Evolutionary conservation across 35 echinoderm and acorn worm species (phyloP).

Genomic region (Anneissia japonica): DNA sequence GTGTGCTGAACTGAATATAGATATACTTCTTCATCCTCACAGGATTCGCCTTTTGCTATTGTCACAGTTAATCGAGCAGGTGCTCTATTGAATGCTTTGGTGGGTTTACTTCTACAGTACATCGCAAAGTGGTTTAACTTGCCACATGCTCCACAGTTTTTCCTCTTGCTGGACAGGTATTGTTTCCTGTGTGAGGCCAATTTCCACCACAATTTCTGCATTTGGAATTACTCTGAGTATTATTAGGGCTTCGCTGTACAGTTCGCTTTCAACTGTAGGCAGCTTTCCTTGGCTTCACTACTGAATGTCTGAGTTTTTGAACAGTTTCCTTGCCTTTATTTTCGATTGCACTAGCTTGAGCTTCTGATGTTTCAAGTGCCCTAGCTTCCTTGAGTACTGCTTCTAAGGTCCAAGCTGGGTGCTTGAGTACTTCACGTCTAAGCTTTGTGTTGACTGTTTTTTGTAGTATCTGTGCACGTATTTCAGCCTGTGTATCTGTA

Average conservation of each 20-base stretch:
- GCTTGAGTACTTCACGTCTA: neutral
- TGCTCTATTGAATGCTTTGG: no score
- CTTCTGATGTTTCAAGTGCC: neutral
- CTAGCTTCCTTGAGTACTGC: neutral
- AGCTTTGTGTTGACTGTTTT: neutral
- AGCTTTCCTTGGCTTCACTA: neutral
- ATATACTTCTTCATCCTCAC: no score
- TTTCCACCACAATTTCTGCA: no score
- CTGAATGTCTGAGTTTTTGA: no score
- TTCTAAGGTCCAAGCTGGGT: neutral
- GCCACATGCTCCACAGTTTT: no score
- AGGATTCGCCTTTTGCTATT: no score
- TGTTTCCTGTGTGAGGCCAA: neutral
- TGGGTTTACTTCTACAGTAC: no score
- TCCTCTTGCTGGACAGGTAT: neutral
- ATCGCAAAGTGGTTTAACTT: no score
- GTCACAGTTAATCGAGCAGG: no score
- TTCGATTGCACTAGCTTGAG: neutral
- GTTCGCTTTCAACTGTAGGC: neutral
- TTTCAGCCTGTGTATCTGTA: neutral
- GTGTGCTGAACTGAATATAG: no score
- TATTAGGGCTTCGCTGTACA: neutral
- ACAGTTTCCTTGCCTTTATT: neutral
- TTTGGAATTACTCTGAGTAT: no score
- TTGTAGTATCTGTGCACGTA: neutral